Evolutionary conservation across 2,113 vertebrate genomes (phyloP).

Genomic region (Ammodytes marinus): DNA sequence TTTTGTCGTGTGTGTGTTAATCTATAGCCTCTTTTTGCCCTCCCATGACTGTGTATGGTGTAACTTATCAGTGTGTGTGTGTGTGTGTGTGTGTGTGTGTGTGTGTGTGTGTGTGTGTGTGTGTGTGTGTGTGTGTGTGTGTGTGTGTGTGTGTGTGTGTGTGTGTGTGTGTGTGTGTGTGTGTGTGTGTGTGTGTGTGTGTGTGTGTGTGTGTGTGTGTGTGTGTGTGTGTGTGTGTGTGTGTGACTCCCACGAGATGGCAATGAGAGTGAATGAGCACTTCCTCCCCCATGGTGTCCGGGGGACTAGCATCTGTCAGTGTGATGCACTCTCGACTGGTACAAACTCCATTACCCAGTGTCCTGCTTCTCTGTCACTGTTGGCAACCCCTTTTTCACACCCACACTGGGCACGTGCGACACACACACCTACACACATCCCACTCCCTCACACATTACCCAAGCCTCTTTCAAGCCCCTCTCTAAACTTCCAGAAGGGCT

Average conservation of each 20-base stretch:
- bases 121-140: constrained; percentile 11
- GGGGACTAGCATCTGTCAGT: constrained; percentile 74
- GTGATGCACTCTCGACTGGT: constrained; percentile 74
- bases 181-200: constrained; percentile 15
- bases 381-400: too few species aligned
- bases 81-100: constrained; percentile 4
- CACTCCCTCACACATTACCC: constrained; percentile 52
- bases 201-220: constrained; percentile 16
- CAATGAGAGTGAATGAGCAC: constrained; percentile 71
- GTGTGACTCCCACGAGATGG: constrained; percentile 59
- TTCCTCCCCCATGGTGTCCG: constrained; percentile 69
- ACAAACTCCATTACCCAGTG: constrained; percentile 81
- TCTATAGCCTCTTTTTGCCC: neutral
- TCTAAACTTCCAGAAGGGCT: constrained; percentile 52
- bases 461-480: constrained; percentile 56
- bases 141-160: constrained; percentile 18
- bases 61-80: constrained; percentile 22
- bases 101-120: constrained; percentile 29
- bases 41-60: constrained; percentile 20
- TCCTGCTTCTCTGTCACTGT: constrained; percentile 75
- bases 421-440: neutral
- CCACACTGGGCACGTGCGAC: neutral
- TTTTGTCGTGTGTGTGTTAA: neutral
- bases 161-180: constrained; percentile 14
- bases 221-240: constrained; percentile 4